phyloP scores from a whole-genome alignment of 2,113 vertebrate species.

The Nymphicus hollandicus region DNA sequence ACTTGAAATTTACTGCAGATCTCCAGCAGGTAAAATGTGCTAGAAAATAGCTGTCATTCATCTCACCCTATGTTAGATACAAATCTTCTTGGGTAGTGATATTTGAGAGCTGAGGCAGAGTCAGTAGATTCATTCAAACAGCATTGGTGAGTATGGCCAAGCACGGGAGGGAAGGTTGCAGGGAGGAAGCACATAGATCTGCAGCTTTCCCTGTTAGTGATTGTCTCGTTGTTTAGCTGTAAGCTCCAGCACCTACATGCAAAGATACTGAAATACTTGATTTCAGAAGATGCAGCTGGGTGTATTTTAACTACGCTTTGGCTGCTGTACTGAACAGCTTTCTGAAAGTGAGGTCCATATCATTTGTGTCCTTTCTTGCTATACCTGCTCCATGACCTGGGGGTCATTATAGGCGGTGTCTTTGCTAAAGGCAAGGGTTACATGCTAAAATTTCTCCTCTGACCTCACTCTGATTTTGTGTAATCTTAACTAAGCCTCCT shows the following conservation, averaged over 20 bases:
- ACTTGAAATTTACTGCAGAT: neutral
- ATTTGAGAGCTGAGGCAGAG: neutral
- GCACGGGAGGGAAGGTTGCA: neutral
- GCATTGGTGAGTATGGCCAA: neutral
- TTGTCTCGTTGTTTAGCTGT: neutral
- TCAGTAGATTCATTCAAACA: neutral
- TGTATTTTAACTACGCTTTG: neutral
- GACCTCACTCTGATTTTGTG: neutral
- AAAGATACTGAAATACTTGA: neutral
- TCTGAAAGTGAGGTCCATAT: neutral
- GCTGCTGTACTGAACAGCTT: neutral
- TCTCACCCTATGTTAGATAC: conserved; percentile 24
- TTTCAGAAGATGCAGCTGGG: neutral
- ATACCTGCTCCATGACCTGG: neutral
- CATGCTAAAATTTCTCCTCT: neutral
- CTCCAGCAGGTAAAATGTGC: conserved; percentile 47
- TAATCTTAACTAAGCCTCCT: neutral
- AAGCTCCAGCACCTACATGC: neutral
- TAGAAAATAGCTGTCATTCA: conserved; percentile 23
- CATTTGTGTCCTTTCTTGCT: neutral
- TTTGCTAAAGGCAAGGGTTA: neutral
- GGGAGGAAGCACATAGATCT: neutral
- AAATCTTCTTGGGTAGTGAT: neutral
- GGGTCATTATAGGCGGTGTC: neutral
- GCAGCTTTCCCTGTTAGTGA: neutral